Evolutionary conservation across 2,888 invertebrate genomes (phyloP), one percentile per base, ranked within the genome.

Genomic region (Drosophila meridionalis): DNA sequence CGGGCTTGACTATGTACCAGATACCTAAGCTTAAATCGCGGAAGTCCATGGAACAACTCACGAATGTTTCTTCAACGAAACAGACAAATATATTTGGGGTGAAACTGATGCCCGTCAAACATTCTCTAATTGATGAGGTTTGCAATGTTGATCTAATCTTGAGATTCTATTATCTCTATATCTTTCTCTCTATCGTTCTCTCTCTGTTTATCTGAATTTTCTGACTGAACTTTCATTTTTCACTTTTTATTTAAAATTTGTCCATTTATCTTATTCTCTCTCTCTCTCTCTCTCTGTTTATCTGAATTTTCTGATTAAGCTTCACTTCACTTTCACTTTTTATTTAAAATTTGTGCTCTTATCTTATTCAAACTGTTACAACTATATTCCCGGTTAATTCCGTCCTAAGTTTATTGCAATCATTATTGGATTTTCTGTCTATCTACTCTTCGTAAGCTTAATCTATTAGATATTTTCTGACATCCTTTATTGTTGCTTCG

Each of bases 11-110:
- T 34, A 30, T 73, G 38, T 79, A 77, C 59, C 52, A 69, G 14
- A 45, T 76, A 66, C 76, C 85, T 3, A 82, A 78, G 40, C 55
- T 83, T 48, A 82, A 82, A 32, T 45, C 58, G 28, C 65, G 56
- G 56, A 69, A 52, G 40, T 2, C 70, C 20, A 56, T 58, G 69
- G 55, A 50, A 43, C 12, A 14, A 59, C 20, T 14, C 8, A 12
- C 4, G 52, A 74, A 74, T 34, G 67, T 66, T 43, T 52, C 63
- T 32, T 88, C 91, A 92, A 94, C 86, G 67, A 93, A 91, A 84
- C 92, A 93, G 76, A 88, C 93, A 75, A 93, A 94, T 86, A 92
- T 93, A 34, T 94, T 94, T 83, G 94, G 94, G 87, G 93, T 94
- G 36, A 94, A 93, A 78, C 81, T 92, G 45, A 88, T 89, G 59